Evolutionary conservation across 2,113 vertebrate species (phyloP).

Genomic region (Sterrhoptilus dennistouni): DNA sequence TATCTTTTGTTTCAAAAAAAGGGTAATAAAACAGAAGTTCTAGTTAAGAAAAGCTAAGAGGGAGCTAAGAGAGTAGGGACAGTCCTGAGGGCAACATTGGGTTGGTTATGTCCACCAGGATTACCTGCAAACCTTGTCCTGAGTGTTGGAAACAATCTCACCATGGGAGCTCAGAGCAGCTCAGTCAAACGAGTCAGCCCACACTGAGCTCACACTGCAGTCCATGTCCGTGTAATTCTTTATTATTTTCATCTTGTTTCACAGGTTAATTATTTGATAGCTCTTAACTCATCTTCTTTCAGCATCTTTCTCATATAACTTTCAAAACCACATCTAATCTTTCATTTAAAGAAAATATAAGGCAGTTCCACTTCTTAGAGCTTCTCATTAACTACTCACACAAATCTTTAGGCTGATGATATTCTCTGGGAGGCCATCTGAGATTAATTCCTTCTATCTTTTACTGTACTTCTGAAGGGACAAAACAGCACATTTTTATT

Average conservation of each 20-base stretch:
- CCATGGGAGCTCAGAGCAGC: neutral
- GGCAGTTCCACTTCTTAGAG: neutral
- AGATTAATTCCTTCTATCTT: constrained; percentile 39
- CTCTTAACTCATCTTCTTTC: neutral
- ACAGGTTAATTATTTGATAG: neutral
- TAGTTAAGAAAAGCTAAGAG: neutral
- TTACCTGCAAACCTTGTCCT: neutral
- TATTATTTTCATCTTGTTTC: neutral
- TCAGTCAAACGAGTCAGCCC: neutral
- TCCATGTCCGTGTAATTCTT: neutral
- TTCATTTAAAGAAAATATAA: constrained; percentile 9
- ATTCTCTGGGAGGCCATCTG: neutral
- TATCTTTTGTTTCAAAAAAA: neutral
- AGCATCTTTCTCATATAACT: neutral
- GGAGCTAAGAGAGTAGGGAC: neutral
- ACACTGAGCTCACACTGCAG: neutral
- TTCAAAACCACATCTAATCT: neutral
- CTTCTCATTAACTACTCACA: constrained; percentile 2
- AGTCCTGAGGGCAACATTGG: neutral
- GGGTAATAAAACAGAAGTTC: neutral
- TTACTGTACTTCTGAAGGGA: constrained; percentile 48
- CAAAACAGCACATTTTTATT: constrained; percentile 21
- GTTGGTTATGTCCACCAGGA: neutral
- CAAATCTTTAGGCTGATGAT: constrained; percentile 29
- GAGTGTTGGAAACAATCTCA: neutral